phyloP scores from a whole-genome alignment of 2,797 vertebrate species.

The Poecilia picta region DNA sequence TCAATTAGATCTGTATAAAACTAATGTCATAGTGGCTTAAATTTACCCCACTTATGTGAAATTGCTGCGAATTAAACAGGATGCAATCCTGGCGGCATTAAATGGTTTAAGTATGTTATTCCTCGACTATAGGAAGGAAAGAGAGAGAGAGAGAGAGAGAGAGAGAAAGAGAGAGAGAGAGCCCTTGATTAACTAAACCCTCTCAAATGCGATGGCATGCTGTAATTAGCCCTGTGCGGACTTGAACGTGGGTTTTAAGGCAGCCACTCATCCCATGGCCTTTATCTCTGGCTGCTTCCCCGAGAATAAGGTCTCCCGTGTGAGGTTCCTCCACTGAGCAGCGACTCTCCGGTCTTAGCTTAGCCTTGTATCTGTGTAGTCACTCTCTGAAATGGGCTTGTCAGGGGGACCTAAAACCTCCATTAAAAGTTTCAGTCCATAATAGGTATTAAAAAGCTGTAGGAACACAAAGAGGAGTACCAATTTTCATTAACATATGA shows the following conservation, averaged over 20 bases:
- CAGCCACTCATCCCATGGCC: slow-evolving; percentile 85
- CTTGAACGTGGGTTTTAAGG: slow-evolving; percentile 84
- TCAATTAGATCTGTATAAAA: slow-evolving; percentile 86
- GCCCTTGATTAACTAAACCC: slow-evolving; percentile 87
- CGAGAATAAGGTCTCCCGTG: slow-evolving; percentile 84
- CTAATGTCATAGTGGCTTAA: slow-evolving; percentile 84
- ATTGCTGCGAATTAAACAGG: slow-evolving; percentile 78
- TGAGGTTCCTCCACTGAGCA: slow-evolving; percentile 81
- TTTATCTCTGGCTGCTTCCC: slow-evolving; percentile 83
- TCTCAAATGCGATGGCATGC: slow-evolving; percentile 84
- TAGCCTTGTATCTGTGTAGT: slow-evolving; percentile 85
- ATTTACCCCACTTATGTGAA: slow-evolving; percentile 81
- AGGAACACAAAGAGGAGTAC: slow-evolving; percentile 85
- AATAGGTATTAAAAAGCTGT: slow-evolving; percentile 90
- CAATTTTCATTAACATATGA: slow-evolving; percentile 88
- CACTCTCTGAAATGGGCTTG: slow-evolving; percentile 85
- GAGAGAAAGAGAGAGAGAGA: slow-evolving; percentile 72
- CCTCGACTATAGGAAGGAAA: slow-evolving; percentile 77
- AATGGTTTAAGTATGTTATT: slow-evolving; percentile 87
- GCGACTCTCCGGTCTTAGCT: slow-evolving; percentile 82
- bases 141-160: slow-evolving; percentile 54
- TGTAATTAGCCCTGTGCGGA: slow-evolving; percentile 84
- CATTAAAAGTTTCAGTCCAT: slow-evolving; percentile 88
- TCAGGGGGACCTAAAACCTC: slow-evolving; percentile 87
- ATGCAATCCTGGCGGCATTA: slow-evolving; percentile 83